These are phyloP conservation scores for Sebastes wilsoni DNA, from an alignment of 2,797 vertebrate species.

Conservation along the genomic window DNA sequence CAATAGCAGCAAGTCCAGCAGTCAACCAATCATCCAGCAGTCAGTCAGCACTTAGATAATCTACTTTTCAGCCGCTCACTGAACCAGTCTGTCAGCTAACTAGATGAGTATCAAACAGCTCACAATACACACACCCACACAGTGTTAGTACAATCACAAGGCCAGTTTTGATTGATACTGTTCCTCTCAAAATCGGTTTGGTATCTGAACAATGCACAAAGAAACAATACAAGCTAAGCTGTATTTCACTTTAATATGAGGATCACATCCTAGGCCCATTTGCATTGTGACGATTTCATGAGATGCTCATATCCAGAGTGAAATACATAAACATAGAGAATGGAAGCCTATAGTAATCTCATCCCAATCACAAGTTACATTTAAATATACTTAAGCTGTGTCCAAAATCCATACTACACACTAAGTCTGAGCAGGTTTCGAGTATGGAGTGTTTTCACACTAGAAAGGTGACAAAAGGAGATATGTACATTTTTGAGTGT, in stretches of 20 bases:
- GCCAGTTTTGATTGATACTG: no score
- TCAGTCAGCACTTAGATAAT: background rate
- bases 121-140: background rate
- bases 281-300: rapidly evolving
- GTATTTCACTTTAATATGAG: no score
- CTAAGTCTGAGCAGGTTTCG: background rate
- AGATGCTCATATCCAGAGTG: no score
- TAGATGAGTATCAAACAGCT: no score
- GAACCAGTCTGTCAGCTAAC: background rate
- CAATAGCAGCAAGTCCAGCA: background rate
- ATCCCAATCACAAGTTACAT: background rate
- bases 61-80: no score
- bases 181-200: no score
- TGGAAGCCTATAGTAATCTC: no score
- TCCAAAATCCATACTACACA: background rate
- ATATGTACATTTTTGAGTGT: no score
- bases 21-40: no score
- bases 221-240: rapidly evolving
- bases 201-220: background rate
- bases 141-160: no score
- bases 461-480: background rate
- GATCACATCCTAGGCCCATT: no score
- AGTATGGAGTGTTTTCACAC: background rate
- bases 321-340: background rate
- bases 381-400: background rate